Percentiles rank a stretch among this genome's conserved stretches.
Conservation (phyloP, 2,888 invertebrate genomes). For the Leptarthrus brevirostris region DNA sequence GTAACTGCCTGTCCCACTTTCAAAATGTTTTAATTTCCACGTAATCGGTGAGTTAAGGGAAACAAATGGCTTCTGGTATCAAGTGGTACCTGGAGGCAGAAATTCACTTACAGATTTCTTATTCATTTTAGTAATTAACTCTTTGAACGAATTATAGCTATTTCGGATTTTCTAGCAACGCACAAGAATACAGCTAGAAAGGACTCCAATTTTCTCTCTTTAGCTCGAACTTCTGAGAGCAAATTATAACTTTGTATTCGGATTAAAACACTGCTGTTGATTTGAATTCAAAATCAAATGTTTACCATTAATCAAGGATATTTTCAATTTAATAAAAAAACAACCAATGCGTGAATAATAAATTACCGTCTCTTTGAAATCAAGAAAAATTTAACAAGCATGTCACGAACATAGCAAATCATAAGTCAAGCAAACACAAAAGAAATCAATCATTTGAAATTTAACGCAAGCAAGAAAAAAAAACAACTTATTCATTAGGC, state of each 20-base stretch:
- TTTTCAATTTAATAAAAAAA: too few relatives aligned
- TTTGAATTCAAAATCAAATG: too few relatives aligned
- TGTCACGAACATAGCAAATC: background rate
- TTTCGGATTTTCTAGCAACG: too few relatives aligned
- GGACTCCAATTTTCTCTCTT: too few relatives aligned
- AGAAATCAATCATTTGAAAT: constrained; percentile 23
- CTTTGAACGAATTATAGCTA: background rate
- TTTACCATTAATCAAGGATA: too few relatives aligned
- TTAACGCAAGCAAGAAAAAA: constrained; percentile 7
- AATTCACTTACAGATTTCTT: background rate
- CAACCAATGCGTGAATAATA: background rate
- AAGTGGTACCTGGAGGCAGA: background rate
- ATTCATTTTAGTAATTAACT: constrained; percentile 29
- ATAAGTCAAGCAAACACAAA: background rate
- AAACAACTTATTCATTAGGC: constrained; percentile 31
- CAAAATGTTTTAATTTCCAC: constrained; percentile 16
- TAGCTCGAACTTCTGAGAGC: too few relatives aligned
- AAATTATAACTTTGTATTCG: too few relatives aligned
- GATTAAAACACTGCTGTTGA: too few relatives aligned
- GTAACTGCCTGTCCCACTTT: background rate
- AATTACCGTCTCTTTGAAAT: constrained; percentile 12
- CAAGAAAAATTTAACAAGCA: background rate
- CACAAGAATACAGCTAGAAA: too few relatives aligned
- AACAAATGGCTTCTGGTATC: background rate
- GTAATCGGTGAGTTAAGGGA: constrained; percentile 11